Evolutionary conservation across 2,113 vertebrate species (phyloP).

Genomic region (Meriones unguiculatus): DNA sequence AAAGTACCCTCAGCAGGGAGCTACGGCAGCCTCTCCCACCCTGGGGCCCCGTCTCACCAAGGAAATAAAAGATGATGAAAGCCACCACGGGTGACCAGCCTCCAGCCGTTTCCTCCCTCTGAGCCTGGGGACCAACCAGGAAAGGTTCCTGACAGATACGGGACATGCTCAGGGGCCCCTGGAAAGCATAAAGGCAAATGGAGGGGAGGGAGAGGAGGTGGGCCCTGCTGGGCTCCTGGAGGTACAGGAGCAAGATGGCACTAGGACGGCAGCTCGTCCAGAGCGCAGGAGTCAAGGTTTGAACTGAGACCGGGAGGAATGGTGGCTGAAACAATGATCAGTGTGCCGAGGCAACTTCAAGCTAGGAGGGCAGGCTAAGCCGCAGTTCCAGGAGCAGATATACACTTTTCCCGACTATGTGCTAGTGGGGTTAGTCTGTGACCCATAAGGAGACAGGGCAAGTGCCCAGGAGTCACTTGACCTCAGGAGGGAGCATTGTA

Average conservation of each 20-base stretch:
- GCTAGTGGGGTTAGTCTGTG: too few species aligned
- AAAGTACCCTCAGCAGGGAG: constrained; percentile 22
- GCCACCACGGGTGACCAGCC: not conserved
- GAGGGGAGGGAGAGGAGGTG: not conserved
- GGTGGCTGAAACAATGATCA: accelerated
- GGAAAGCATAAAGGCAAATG: not conserved
- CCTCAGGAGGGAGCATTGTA: not conserved
- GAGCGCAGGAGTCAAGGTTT: too few species aligned
- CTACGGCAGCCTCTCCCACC: not conserved
- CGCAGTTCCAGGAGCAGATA: too few species aligned
- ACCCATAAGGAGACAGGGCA: too few species aligned
- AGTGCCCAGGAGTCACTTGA: too few species aligned
- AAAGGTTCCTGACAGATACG: not conserved
- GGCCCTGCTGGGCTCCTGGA: not conserved
- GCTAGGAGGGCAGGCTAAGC: not conserved
- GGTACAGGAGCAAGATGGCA: too few species aligned
- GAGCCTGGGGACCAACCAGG: not conserved
- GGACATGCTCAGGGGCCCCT: not conserved
- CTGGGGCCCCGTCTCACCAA: constrained; percentile 56
- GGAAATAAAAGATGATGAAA: constrained; percentile 74
- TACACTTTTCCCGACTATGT: accelerated
- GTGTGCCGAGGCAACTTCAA: not conserved
- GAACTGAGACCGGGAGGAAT: not conserved
- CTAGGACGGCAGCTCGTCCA: not conserved
- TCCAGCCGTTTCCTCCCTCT: not conserved